phyloP scores from a whole-genome alignment of 1,140 invertebrate genomes.

The Caerostris darwini region DNA sequence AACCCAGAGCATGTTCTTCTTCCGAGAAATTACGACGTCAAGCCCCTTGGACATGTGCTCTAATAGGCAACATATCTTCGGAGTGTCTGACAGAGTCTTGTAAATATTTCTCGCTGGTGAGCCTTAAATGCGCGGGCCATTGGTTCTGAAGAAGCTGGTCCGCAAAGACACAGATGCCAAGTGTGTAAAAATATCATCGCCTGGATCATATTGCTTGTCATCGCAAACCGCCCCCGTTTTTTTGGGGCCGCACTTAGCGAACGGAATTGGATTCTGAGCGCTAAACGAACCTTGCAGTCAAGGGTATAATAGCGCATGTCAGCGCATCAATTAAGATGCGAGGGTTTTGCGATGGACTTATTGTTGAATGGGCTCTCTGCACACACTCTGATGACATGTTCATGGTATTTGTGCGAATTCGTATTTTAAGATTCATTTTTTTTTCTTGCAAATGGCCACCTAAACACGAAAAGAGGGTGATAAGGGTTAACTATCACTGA shows the following conservation, averaged over 20 bases:
- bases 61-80: conserved; percentile 77
- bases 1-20: background rate
- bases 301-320: conserved; percentile 39
- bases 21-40: conserved; percentile 68
- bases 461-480: background rate
- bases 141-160: background rate
- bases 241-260: conserved; percentile 17
- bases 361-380: background rate
- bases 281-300: background rate
- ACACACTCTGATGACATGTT: background rate
- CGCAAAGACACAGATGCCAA: conserved; percentile 76
- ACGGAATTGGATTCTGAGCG: background rate
- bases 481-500: too few species aligned
- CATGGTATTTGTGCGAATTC: background rate
- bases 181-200: conserved; percentile 77
- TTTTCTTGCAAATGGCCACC: background rate
- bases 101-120: conserved; percentile 71
- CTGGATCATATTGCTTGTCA: conserved; percentile 68
- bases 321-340: conserved; percentile 20
- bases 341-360: background rate
- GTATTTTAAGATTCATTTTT: background rate
- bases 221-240: conserved; percentile 35
- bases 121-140: conserved; percentile 10
- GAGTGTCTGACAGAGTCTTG: conserved; percentile 62
- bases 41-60: conserved; percentile 67